phyloP scores from a whole-genome alignment of 2,888 invertebrate genomes.

The Odontocolon sp. region DNA sequence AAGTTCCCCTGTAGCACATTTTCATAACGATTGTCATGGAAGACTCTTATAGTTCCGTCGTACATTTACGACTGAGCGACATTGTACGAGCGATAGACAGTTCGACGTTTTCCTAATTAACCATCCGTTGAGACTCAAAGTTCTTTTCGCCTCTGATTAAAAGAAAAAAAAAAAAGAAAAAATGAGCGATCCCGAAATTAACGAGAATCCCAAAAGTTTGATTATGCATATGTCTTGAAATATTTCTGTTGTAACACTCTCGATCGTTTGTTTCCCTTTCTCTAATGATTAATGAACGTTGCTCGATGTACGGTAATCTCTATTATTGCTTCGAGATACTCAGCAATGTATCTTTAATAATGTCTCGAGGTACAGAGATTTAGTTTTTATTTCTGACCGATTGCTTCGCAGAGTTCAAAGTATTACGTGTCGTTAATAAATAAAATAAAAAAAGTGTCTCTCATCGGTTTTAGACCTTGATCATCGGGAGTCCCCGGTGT shows the following conservation, averaged over 20 bases:
- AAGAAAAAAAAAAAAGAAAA: background rate
- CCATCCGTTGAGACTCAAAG: background rate
- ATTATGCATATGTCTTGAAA: background rate
- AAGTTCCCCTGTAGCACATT: conserved; percentile 60
- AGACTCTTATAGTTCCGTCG: background rate
- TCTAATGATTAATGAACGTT: no score
- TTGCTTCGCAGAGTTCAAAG: background rate
- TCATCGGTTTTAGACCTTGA: conserved; percentile 15
- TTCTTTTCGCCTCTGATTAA: background rate
- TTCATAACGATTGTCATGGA: conserved; percentile 63
- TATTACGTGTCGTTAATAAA: background rate
- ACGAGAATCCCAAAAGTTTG: no score
- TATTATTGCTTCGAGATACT: no score
- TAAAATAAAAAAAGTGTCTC: background rate
- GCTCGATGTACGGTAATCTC: no score
- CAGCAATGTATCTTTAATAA: no score
- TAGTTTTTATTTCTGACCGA: background rate
- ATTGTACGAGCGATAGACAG: background rate
- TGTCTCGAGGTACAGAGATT: no score
- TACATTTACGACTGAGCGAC: background rate
- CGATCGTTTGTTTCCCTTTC: background rate
- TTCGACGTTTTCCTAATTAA: conserved; percentile 19
- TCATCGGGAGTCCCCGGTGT: conserved; percentile 17
- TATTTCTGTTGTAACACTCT: background rate
- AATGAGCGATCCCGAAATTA: no score